These are phyloP conservation scores for Drosophila recens DNA, from an alignment of 2,888 invertebrate species.

Conservation along the genomic window DNA sequence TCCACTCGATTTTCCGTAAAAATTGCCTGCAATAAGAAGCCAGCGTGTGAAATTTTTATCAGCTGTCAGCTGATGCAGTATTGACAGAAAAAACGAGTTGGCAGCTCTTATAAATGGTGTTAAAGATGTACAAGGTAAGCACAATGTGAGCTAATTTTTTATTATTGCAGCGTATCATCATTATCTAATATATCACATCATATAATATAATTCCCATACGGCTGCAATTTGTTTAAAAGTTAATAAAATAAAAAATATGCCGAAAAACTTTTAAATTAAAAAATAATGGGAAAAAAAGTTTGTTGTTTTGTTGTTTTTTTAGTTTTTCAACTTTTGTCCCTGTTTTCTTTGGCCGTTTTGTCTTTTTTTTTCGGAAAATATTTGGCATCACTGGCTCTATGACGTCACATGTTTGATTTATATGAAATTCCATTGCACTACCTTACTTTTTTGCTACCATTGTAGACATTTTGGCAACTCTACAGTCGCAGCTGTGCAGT, in stretches of 20 bases:
- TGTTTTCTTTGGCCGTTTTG: too few relatives aligned
- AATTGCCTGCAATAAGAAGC: slow-evolving; percentile 24
- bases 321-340: too few relatives aligned
- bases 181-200: background rate
- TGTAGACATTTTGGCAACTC: background rate
- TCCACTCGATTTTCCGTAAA: slow-evolving; percentile 7
- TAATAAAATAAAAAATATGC: too few relatives aligned
- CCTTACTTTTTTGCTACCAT: background rate
- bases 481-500: slow-evolving; percentile 9
- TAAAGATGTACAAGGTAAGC: background rate
- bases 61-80: slow-evolving; percentile 50
- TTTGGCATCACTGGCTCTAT: too few relatives aligned
- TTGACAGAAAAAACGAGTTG: slow-evolving; percentile 34
- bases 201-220: background rate
- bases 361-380: too few relatives aligned
- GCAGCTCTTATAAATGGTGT: slow-evolving; percentile 16
- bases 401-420: background rate
- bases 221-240: background rate
- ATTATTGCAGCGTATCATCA: too few relatives aligned
- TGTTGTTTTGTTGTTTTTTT: too few relatives aligned
- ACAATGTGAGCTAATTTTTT: background rate
- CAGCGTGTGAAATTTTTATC: slow-evolving; percentile 42
- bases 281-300: too few relatives aligned
- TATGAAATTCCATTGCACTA: background rate
- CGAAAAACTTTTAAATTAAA: too few relatives aligned